phyloP scores from a whole-genome alignment of 1,140 invertebrate genomes.

The Cheumatopsyche charites region DNA sequence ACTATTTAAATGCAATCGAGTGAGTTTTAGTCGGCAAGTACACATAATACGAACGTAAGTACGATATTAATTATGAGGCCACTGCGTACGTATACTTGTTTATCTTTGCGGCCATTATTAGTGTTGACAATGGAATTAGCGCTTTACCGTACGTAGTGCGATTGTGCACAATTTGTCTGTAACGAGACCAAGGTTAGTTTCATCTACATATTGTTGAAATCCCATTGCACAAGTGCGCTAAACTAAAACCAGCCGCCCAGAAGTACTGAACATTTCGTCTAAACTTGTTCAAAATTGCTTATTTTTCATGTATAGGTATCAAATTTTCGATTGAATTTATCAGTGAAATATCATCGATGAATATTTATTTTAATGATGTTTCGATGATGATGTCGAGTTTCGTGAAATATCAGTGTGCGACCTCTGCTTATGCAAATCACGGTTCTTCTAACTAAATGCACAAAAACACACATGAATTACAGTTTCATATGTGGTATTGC shows the following conservation, averaged over 20 bases:
- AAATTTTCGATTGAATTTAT: not conserved
- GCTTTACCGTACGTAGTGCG: conserved; percentile 29
- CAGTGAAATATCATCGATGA: not conserved
- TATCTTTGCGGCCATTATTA: conserved; percentile 30
- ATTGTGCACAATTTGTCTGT: conserved; percentile 37
- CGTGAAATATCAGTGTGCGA: too few relatives aligned
- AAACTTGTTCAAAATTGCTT: too few relatives aligned
- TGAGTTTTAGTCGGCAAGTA: too few relatives aligned
- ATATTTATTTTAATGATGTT: not conserved
- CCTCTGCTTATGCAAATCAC: too few relatives aligned
- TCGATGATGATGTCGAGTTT: too few relatives aligned
- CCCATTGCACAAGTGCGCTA: conserved; percentile 13
- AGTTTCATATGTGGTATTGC: too few relatives aligned
- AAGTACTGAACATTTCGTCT: too few relatives aligned
- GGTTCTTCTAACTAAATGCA: too few relatives aligned
- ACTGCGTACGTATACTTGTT: conserved; percentile 5
- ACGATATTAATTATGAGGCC: conserved; percentile 14
- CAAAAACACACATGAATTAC: too few relatives aligned
- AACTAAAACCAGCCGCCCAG: not conserved
- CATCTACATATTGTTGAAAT: conserved; percentile 35
- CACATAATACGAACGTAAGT: too few relatives aligned
- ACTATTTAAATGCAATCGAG: too few relatives aligned
- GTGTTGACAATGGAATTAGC: conserved; percentile 32
- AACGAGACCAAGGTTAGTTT: conserved; percentile 38
- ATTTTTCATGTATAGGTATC: too few relatives aligned